Evolutionary conservation across 2,888 invertebrate genomes (phyloP), one percentile per base, ranked within the genome.

Genomic region (Cerceris ruficornis): DNA sequence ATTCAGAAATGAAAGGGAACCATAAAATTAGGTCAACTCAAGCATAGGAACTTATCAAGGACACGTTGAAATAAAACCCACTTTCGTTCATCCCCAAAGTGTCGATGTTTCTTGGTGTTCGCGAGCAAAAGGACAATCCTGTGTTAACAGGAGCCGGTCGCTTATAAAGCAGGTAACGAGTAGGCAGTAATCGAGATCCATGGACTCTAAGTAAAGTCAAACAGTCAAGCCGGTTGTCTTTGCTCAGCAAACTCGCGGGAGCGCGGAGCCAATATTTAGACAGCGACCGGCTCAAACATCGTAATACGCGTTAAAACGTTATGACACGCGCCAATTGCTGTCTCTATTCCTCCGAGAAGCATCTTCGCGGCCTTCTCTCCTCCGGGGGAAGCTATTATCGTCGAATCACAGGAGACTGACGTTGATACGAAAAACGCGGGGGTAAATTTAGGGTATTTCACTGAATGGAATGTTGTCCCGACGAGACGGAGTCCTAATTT

Each of bases 201-300:
- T 89, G 84, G 88, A 89, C 89, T 84, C 89, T 90, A 86, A 86
- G 86, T 85, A 86, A 86, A 86, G 86, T 86, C 80, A 86, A 86
- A 86, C 86, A 80, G 70, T 54, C 77, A 80, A 62, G 73, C 69
- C 76, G 85, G 85, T 86, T 87, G 86, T 88, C 90, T 90, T 90
- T 89, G 83, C 90, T 88, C 83, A 84, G 90, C 84, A 90, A 90
- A 90, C 89, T 86, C 70, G 77, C 78, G 84, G 81, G 81, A 77
- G 84, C 85, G 80, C 77, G 85, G 80, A 80, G 84, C 86, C 86
- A 90, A 90, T 89, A 90, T 89, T 89, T 90, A 84, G 85, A 88
- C 88, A 88, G 85, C 73, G 77, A 73, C 74, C 67, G 81, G 49
- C 79, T 85, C 85, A 86, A 85, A 85, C 85, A 86, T 75, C 79